Evolutionary conservation across 1,140 invertebrate genomes (phyloP), one percentile per base, ranked within the genome.

Genomic region (Temnothorax curvispinosus): DNA sequence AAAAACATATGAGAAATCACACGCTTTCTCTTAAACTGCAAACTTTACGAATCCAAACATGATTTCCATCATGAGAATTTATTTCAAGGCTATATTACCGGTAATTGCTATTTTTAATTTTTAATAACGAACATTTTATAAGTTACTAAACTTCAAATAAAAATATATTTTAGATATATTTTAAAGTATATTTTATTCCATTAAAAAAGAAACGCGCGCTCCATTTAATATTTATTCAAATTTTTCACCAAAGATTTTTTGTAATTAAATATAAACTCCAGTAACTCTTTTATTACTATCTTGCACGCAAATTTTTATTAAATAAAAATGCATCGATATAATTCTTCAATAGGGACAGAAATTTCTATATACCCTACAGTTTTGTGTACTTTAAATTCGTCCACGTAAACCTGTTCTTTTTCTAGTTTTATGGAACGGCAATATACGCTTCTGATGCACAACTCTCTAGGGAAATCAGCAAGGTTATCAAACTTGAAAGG

Each of bases 391-490:
- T 60, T 27, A 74, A 74, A 27, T 72, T 74, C 11, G 13, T 50
- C 32, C 27, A 27, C n/a, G 18, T 50, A n/a, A 74, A 47, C 21
- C 4, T 21, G 47, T 58, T 71, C 27, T 21, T 35, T 35, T n/a
- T 35, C 15, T 21, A 47, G 11, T n/a, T 84, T 75, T 11, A 58
- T 56, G 1, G 21, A 60, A 72, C 11, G 3, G 15, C 69, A 60
- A 84, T 84, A 84, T 27, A 75, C 8, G 27, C 41, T 74, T 74
- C 21, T 60, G 67, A 72, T 74, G 27, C 67, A 41, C 32, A 60
- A 84, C 44, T 75, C 80, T 84, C 80, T n/a, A 18, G 69, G 80
- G 80, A 84, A 84, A 84, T 84, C 80, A 84, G 18, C 62, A 72
- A 74, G 32, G 21, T 82, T 58, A 82, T 82, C 65, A 82, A 75